A percentile compares a stretch with the other conserved stretches of the same genome.
Conservation (phyloP, 2,113 vertebrate genomes). For the Colius striatus region DNA sequence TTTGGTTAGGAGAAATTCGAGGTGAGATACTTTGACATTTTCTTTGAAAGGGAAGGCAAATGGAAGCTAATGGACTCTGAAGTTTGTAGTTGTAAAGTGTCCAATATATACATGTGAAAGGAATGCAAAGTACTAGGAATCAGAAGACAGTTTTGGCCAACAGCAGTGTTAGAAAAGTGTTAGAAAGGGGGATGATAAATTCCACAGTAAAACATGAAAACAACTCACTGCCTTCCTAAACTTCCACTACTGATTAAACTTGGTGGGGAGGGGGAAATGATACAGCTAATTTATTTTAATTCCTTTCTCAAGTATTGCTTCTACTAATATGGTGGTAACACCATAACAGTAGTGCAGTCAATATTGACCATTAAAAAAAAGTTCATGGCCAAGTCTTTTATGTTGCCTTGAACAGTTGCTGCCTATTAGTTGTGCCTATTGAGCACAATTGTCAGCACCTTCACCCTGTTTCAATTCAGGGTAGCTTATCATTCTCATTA, state of each 20-base stretch:
- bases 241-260: background rate
- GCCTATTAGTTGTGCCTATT: accelerated
- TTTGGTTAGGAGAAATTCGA: background rate
- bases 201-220: background rate
- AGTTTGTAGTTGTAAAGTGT: background rate
- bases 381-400: background rate
- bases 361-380: background rate
- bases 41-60: background rate
- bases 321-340: background rate
- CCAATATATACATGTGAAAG: background rate
- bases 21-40: background rate
- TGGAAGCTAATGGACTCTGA: background rate
- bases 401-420: background rate
- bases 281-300: background rate
- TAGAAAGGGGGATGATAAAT: background rate
- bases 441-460: background rate
- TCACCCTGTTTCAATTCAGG: background rate
- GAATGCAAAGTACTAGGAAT: background rate
- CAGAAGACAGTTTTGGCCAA: background rate
- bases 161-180: background rate
- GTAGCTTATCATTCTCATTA: background rate
- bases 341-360: background rate
- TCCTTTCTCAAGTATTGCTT: background rate
- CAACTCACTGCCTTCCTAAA: background rate
- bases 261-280: background rate